Evolutionary conservation across 1,140 invertebrate genomes (phyloP), one percentile per base, ranked within the genome.

Genomic region (Hylyphantes graminicola): DNA sequence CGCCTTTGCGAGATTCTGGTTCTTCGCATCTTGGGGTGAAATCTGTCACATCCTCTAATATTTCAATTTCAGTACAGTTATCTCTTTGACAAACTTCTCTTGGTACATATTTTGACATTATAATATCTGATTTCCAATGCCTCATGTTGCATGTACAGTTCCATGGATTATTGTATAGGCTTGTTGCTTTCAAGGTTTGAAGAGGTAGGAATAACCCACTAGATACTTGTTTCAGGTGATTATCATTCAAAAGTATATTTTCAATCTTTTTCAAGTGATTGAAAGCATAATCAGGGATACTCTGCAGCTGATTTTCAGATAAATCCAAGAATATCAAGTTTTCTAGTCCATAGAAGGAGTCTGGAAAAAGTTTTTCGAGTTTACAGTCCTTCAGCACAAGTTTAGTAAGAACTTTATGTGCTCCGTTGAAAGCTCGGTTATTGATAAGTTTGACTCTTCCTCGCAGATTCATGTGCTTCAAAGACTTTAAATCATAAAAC

Each of bases 161-260:
- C 93, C 93, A 94, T 11, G 93, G 93, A 90, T 94, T 94, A 10
- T 91, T 90, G 86, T 93, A 92, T 63, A 93, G 87, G 74, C 93
- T 89, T 5, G 92, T 90, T 59, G 93, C 88, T 89, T 91, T 91
- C 5, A 91, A 87, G 0, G 15, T 68, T 64, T 19, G 90, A 89
- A 68, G 92, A 15, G 79, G 88, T 90, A 70, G 88, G 80, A 94
- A 93, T 82, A 94, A 90, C 63, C 90, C 90, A 51, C 86, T 86
- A 10, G 93, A 92, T 70, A 94, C 80, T 15, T 90, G 89, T 13
- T 87, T 90, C 15, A 94, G 87, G 83, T 91, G 89, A 88, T 94
- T 94, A 63, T 91, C 89, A 74, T 92, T 91, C 17, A 94, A 87
- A 82, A 91, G 90, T 48, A 94, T 89, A 88, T 94, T 93, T 86